phyloP scores from a whole-genome alignment of 2,888 invertebrate species.

The Lomographa bimaculata region DNA sequence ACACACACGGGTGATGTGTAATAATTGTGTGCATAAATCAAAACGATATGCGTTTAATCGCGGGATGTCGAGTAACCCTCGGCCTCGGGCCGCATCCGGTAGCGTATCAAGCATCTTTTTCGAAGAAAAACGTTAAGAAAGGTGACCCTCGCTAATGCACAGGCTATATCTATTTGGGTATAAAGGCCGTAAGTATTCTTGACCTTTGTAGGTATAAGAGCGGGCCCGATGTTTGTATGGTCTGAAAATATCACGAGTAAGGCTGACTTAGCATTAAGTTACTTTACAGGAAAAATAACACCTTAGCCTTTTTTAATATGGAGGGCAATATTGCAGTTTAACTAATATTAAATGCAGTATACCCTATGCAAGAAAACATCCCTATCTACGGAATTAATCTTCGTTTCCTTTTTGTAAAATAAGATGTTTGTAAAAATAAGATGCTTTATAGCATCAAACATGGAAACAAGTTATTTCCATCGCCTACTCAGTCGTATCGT shows the following conservation, averaged over 20 bases:
- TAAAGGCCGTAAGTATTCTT: slow-evolving; percentile 68
- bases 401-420: too few species aligned
- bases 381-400: too few species aligned
- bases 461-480: slow-evolving; percentile 22
- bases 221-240: slow-evolving; percentile 46
- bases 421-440: too few species aligned
- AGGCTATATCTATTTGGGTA: slow-evolving; percentile 73
- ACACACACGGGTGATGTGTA: slow-evolving; percentile 39
- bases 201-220: slow-evolving; percentile 60
- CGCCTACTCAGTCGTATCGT: too few species aligned
- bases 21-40: slow-evolving; percentile 75
- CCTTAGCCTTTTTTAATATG: slow-evolving; percentile 27
- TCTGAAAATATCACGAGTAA: slow-evolving; percentile 41
- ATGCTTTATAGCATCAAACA: too few species aligned
- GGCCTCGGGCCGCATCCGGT: slow-evolving; percentile 56
- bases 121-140: slow-evolving; percentile 60
- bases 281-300: slow-evolving; percentile 34
- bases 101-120: slow-evolving; percentile 51
- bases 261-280: slow-evolving; percentile 41
- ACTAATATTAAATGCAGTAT: too few species aligned
- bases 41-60: slow-evolving; percentile 75
- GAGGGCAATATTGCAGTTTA: not conserved
- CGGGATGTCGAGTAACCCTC: slow-evolving; percentile 53
- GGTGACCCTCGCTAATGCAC: slow-evolving; percentile 74
- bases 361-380: too few species aligned